Percentiles rank a stretch among this genome's conserved stretches.
phyloP scores from a whole-genome alignment of 2,888 invertebrate species.

The Hirtodrosophila cameraria region DNA sequence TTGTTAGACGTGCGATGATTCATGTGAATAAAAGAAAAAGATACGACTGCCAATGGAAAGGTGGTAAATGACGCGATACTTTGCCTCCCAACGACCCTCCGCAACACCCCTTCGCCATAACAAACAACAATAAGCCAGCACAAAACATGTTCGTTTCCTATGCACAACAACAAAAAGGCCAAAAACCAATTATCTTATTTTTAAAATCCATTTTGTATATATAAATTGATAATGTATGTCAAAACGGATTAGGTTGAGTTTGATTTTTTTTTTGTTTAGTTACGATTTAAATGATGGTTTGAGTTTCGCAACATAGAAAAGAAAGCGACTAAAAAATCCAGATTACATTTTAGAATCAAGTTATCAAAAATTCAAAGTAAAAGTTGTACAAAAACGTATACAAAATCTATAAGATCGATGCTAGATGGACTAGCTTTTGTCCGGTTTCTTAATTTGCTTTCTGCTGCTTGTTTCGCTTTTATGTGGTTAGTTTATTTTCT shows the following conservation, averaged over 20 bases:
- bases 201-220: constrained; percentile 34
- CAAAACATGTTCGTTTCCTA: constrained; percentile 15
- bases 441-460: not conserved
- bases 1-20: constrained; percentile 27
- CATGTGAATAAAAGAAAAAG: constrained; percentile 25
- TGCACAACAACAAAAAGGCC: constrained; percentile 7
- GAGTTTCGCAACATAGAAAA: constrained; percentile 20
- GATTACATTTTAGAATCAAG: no score
- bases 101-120: not conserved
- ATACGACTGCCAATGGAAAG: constrained; percentile 38
- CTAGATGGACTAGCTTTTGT: no score
- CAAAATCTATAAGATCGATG: no score
- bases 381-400: no score
- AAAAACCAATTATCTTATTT: constrained; percentile 22
- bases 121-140: constrained; percentile 16
- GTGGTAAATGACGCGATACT: constrained; percentile 48
- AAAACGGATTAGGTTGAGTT: constrained; percentile 2
- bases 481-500: constrained; percentile 1
- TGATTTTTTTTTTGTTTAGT: constrained; percentile 2
- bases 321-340: constrained; percentile 45
- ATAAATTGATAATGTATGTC: constrained; percentile 29
- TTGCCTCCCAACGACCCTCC: constrained; percentile 16
- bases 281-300: not conserved
- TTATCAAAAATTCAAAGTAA: no score
- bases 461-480: not conserved